Conservation (phyloP, 2,797 vertebrate genomes). For the Borostomias antarcticus region DNA sequence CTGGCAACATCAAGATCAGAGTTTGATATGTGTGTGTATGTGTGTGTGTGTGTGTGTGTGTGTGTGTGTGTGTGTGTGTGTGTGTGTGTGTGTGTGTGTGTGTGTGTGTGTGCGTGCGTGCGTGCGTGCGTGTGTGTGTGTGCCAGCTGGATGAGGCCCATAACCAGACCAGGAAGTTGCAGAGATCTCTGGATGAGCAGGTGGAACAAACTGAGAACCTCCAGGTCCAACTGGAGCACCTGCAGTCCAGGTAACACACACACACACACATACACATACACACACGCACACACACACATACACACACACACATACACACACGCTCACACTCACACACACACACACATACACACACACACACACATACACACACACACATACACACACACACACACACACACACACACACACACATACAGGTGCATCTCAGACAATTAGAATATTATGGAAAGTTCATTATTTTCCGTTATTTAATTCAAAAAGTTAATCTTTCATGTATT, state of each 20-base stretch:
- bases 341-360: not conserved
- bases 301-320: not conserved
- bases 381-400: not conserved
- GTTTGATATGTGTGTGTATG: not conserved
- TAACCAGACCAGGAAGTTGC: slow-evolving; percentile 92
- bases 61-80: not conserved
- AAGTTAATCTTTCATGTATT: too few species aligned
- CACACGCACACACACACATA: slow-evolving; percentile 19
- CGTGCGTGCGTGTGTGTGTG: slow-evolving; percentile 10
- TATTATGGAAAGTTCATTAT: too few species aligned
- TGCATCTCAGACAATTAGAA: too few species aligned
- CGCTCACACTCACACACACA: slow-evolving; percentile 13
- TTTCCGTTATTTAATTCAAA: too few species aligned
- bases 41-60: not conserved
- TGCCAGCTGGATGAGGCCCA: slow-evolving; percentile 91
- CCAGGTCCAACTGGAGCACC: slow-evolving; percentile 93
- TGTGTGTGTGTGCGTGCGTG: not conserved
- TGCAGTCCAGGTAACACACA: slow-evolving; percentile 87
- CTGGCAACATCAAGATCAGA: not conserved
- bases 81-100: not conserved
- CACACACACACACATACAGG: not conserved
- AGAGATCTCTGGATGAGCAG: slow-evolving; percentile 95
- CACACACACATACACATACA: slow-evolving; percentile 12
- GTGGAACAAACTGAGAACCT: slow-evolving; percentile 93
- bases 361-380: not conserved